Evolutionary conservation across 1,140 invertebrate species (phyloP).

Genomic region (Procambarus virginalis): DNA sequence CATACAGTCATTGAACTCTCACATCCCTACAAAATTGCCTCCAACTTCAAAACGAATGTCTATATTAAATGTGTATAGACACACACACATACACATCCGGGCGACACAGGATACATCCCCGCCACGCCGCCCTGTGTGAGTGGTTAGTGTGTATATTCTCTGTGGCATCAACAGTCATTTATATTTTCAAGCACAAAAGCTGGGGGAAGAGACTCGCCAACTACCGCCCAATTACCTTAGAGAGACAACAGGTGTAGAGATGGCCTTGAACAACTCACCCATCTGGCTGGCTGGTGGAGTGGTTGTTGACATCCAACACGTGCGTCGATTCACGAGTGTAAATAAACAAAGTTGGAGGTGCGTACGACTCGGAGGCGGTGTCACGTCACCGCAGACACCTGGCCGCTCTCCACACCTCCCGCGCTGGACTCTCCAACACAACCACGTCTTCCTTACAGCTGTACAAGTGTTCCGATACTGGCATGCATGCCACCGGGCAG

Average conservation of each 20-base stretch:
- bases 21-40: too few relatives aligned
- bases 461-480: not conserved
- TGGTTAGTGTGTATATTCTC: too few relatives aligned
- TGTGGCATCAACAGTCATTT: too few relatives aligned
- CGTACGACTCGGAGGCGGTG: not conserved
- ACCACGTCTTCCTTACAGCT: too few relatives aligned
- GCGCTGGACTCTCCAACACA: not conserved
- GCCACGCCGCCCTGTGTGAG: too few relatives aligned
- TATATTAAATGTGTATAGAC: too few relatives aligned
- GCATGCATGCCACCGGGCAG: not conserved
- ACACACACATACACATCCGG: too few relatives aligned
- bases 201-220: too few relatives aligned
- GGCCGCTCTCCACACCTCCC: not conserved
- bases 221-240: not conserved
- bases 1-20: too few relatives aligned
- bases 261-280: not conserved
- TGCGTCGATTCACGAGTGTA: not conserved
- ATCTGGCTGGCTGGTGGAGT: not conserved
- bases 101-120: too few relatives aligned
- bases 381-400: not conserved
- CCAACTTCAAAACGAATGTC: too few relatives aligned
- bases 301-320: not conserved
- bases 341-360: not conserved
- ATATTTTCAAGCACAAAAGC: too few relatives aligned
- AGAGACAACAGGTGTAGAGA: not conserved